Evolutionary conservation across 1,140 invertebrate genomes (phyloP), one percentile per base, ranked within the genome.

Genomic region (Dendrolimus kikuchii): DNA sequence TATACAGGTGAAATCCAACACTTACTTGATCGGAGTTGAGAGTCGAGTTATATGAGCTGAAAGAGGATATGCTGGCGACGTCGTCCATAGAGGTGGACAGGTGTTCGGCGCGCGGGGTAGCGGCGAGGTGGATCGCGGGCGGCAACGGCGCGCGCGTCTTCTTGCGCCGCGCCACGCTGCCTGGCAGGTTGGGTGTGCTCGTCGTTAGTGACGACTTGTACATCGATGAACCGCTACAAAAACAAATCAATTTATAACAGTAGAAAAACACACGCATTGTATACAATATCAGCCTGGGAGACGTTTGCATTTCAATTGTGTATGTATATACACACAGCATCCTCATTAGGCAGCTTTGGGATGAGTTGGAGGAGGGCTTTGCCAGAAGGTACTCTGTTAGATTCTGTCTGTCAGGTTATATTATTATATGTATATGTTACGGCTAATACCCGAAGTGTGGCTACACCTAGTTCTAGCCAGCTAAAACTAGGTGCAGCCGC

Each of bases 171-270:
- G 74, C 68, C n/a, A 71, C 67, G 43, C 77, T 71, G 9, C 57
- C 51, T 0, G 73, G 77, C 10, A 81, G 60, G 57, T 90, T 89
- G 23, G 88, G 88, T 23, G 88, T 88, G 51, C 74, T 81, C 0
- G 72, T 72, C 6, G 80, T 66, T 45, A 86, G 61, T 5, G 74
- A 66, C 5, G 79, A 81, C 46, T 74, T 80, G 65, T 81, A 77
- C 68, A 78, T 74, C 36, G 37, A 66, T 36, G 70, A 69, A 47
- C 71, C 74, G 41, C 2, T 36, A 46, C 40, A 44, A 40, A 23
- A 7, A 48, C 5, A 7, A 51, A 43, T 36, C 8, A 5, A 36
- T 23, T 23, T 23, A 3, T 23, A 23, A 23, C 23, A 23, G 3
- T 3, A 23, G 23, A 23, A 23, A 23, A 23, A 23, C 23, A 23